Evolutionary conservation across 1,140 invertebrate genomes (phyloP).

Genomic region (Pogonognathellus flavescens): DNA sequence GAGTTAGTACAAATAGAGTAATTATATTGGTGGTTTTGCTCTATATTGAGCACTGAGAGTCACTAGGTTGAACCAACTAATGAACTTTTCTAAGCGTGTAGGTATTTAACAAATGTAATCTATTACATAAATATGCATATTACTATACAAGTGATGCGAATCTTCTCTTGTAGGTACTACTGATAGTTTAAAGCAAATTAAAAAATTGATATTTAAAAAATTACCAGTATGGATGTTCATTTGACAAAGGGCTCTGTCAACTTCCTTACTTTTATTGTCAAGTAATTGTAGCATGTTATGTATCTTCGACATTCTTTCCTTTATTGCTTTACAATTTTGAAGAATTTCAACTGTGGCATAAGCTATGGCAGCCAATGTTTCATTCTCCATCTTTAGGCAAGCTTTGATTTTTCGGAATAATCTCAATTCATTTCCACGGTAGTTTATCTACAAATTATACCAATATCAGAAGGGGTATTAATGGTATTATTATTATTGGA

Average conservation of each 20-base stretch:
- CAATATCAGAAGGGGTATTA: too few relatives aligned
- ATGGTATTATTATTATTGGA: too few relatives aligned
- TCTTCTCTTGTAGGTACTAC: too few relatives aligned
- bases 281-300: not conserved
- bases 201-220: too few relatives aligned
- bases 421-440: not conserved
- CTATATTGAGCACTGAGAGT: too few relatives aligned
- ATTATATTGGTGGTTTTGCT: too few relatives aligned
- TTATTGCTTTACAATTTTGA: not conserved
- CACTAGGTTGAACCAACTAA: too few relatives aligned
- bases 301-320: not conserved
- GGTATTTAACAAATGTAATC: not conserved
- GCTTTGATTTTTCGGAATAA: not conserved
- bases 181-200: too few relatives aligned
- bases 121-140: too few relatives aligned
- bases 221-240: not conserved
- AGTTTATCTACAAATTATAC: not conserved
- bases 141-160: not conserved
- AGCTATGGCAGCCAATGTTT: not conserved
- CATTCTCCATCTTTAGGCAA: constrained; percentile 1
- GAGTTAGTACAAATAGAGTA: too few relatives aligned
- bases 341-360: not conserved
- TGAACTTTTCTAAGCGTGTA: too few relatives aligned
- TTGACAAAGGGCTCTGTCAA: not conserved
- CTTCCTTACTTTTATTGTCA: not conserved